Evolutionary conservation across 2,888 invertebrate species (phyloP).

Genomic region (Yponomeuta malinellus): DNA sequence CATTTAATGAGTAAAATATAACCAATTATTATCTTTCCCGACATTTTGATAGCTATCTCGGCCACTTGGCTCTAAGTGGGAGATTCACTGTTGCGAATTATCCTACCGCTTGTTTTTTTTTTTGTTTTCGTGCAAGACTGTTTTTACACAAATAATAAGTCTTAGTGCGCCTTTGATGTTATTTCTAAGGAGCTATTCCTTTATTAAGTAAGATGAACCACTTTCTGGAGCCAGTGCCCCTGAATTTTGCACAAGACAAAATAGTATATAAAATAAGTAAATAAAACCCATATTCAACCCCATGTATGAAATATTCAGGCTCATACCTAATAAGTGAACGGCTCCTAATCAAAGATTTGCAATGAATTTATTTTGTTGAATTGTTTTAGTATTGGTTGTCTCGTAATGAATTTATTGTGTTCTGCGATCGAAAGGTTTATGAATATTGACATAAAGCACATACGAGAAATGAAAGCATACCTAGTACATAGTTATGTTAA

Average conservation of each 20-base stretch:
- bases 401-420: not conserved
- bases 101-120: not conserved
- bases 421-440: not conserved
- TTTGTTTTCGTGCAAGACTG: not conserved
- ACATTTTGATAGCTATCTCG: too few relatives aligned
- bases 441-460: not conserved
- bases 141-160: not conserved
- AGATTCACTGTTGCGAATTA: not conserved
- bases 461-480: not conserved
- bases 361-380: slow-evolving; percentile 1
- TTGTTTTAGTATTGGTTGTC: not conserved
- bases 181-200: not conserved
- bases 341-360: not conserved
- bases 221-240: too few relatives aligned
- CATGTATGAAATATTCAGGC: too few relatives aligned
- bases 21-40: too few relatives aligned
- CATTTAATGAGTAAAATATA: not conserved
- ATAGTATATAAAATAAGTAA: too few relatives aligned
- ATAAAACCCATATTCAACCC: too few relatives aligned
- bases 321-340: too few relatives aligned
- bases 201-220: too few relatives aligned
- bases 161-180: not conserved
- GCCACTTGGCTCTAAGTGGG: too few relatives aligned
- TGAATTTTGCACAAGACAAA: too few relatives aligned
- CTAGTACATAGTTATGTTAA: not conserved